Evolutionary conservation across 1,140 invertebrate species (phyloP).

Genomic region (Solenopsis fugax): DNA sequence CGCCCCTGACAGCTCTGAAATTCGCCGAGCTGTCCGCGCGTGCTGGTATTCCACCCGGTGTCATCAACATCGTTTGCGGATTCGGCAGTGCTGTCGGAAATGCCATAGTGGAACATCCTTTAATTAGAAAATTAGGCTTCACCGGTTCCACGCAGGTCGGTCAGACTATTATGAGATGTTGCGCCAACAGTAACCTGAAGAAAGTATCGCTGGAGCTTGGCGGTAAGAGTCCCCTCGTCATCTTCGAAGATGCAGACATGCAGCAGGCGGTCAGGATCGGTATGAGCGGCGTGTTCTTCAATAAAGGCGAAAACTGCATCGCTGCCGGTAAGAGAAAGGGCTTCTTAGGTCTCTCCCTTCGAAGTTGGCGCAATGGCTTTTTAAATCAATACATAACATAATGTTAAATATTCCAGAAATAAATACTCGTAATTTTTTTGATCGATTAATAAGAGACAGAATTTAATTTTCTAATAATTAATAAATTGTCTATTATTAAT

Average conservation of each 20-base stretch:
- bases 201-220: conserved; percentile 97
- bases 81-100: conserved; percentile 93
- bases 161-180: conserved; percentile 95
- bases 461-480: background rate
- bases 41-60: conserved; percentile 97
- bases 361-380: background rate
- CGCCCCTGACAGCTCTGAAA: conserved; percentile 96
- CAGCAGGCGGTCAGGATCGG: conserved; percentile 96
- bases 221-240: conserved; percentile 97
- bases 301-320: conserved; percentile 99
- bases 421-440: background rate
- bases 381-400: background rate
- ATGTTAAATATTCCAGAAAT: background rate
- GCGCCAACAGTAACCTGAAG: conserved; percentile 96
- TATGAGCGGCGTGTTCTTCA: conserved; percentile 98
- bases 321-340: conserved; percentile 90
- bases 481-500: background rate
- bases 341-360: background rate
- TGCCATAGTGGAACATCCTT: conserved; percentile 94
- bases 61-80: conserved; percentile 97
- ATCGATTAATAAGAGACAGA: background rate
- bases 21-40: conserved; percentile 95
- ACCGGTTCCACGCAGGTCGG: conserved; percentile 97
- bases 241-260: conserved; percentile 97
- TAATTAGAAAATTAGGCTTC: conserved; percentile 96